Evolutionary conservation across 2,888 invertebrate species (phyloP), one percentile per base, ranked within the genome.

Genomic region (Galeopsomyia nigrocyanea): DNA sequence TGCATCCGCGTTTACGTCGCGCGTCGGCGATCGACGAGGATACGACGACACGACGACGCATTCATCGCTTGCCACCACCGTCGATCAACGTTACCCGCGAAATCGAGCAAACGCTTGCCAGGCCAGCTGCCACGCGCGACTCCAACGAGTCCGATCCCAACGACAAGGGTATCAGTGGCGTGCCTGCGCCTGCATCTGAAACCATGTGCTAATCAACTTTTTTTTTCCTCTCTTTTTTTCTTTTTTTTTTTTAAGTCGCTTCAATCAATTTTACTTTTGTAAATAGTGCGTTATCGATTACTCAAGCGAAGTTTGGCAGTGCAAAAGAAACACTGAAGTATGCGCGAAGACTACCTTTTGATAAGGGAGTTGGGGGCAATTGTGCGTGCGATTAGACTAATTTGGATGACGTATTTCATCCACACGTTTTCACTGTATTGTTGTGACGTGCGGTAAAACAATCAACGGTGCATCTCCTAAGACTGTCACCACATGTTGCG

Each of bases 131-230:
- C 9, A 84, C 84, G 16, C 80, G 85, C 7, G 84, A 85, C 22
- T 79, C 82, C 9, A 82, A 83, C 56, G 78, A 75, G 6, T 76
- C 80, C 10, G 83, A 83, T 61, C 78, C 81, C 3, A 83, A 79
- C n/a, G 83, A 84, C 51, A 81, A 84, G 60, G 80, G 78, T 68
- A 76, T 82, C 66, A 80, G 77, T 63, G 81, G 77, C 19, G 82
- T 82, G 22, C 84, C 86, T 17, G 83, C 85, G 0, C 86, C 86
- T 0, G 86, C 86, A 47, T 85, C 85, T 2, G 86, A 86, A 75
- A 86, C 86, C 13, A 86, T 86, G 86, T 86, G 86, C 75, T 85
- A 74, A 77, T 14, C 63, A 71, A 62, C 63, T 3, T n/a, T n/a
- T n/a, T n/a, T n/a, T n/a, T n/a, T n/a, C n/a, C n/a, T n/a, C n/a